Conservation (phyloP, 2,888 invertebrate species). For the Andrena bicolor region DNA sequence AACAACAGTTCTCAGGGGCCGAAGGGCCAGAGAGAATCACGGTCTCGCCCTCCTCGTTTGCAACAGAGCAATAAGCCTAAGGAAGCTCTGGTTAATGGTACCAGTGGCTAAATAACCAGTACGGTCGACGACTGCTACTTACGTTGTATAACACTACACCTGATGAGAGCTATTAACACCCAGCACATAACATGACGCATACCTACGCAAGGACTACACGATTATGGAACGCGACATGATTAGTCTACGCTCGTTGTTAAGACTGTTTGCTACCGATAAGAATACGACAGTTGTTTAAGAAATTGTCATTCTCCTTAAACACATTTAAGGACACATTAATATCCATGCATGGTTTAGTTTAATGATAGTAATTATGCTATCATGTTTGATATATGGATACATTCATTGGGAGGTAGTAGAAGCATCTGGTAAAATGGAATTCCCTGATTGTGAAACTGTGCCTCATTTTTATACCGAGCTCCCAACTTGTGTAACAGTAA, state of each 20-base stretch:
- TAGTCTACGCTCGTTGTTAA: conserved; percentile 84
- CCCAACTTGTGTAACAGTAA: conserved; percentile 78
- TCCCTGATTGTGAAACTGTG: conserved; percentile 84
- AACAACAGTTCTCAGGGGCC: conserved; percentile 82
- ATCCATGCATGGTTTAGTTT: conserved; percentile 85
- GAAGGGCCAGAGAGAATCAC: conserved; percentile 83
- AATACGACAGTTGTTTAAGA: conserved; percentile 81
- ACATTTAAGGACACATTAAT: conserved; percentile 83
- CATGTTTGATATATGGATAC: conserved; percentile 82
- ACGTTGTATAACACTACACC: conserved; percentile 76
- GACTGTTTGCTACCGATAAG: conserved; percentile 84
- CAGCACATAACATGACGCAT: conserved; percentile 83
- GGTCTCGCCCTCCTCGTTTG: conserved; percentile 81
- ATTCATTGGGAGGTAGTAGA: conserved; percentile 83
- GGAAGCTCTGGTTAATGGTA: conserved; percentile 89
- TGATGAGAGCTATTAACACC: conserved; percentile 80
- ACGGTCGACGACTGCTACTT: conserved; percentile 67
- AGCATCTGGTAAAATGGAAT: conserved; percentile 79
- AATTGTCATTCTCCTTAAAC: conserved; percentile 78
- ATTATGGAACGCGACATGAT: conserved; percentile 83
- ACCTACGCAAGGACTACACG: conserved; percentile 83
- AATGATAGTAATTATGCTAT: conserved; percentile 78
- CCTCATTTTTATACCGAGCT: conserved; percentile 83
- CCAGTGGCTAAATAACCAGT: conserved; percentile 84
- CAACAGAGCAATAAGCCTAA: conserved; percentile 87